Percentiles rank a stretch among this genome's conserved stretches.
phyloP scores from a whole-genome alignment of 2,797 vertebrate species.

The Amniataba percoides region DNA sequence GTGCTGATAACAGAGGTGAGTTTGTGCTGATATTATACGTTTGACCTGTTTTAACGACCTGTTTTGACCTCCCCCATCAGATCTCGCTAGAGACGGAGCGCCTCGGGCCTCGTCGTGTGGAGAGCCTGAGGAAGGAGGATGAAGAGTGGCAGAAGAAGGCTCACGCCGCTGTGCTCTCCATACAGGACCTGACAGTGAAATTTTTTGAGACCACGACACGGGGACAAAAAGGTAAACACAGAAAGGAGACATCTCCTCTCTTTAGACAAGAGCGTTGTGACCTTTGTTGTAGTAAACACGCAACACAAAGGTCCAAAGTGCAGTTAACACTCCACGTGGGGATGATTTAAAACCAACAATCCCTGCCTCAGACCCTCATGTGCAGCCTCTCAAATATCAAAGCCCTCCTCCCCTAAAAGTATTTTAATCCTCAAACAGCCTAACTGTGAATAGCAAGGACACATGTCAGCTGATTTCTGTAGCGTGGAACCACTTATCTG shows the following conservation, averaged over 20 bases:
- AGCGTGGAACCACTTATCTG: background rate
- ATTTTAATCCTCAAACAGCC: constrained; percentile 50
- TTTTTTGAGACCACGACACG: constrained; percentile 97
- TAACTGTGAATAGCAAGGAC: constrained; percentile 25
- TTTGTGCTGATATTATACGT: background rate
- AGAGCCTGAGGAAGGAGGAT: constrained; percentile 93
- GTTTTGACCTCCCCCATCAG: constrained; percentile 74
- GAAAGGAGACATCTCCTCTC: constrained; percentile 22
- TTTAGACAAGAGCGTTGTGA: background rate
- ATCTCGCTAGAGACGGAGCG: constrained; percentile 97
- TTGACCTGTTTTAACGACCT: background rate
- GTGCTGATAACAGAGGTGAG: background rate
- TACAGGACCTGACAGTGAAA: constrained; percentile 97
- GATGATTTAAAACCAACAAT: background rate
- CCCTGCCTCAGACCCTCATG: background rate
- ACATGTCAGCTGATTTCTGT: background rate
- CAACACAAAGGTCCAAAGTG: constrained; percentile 3
- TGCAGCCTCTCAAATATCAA: constrained; percentile 25
- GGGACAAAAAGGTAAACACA: constrained; percentile 92
- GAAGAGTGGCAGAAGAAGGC: constrained; percentile 97
- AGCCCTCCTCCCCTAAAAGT: background rate
- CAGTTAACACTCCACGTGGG: background rate
- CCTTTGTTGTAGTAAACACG: no score
- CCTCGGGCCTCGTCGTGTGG: constrained; percentile 94
- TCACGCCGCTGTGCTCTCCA: constrained; percentile 93